phyloP scores from a whole-genome alignment of 2,797 vertebrate species.

The Aeoliscus strigatus region DNA sequence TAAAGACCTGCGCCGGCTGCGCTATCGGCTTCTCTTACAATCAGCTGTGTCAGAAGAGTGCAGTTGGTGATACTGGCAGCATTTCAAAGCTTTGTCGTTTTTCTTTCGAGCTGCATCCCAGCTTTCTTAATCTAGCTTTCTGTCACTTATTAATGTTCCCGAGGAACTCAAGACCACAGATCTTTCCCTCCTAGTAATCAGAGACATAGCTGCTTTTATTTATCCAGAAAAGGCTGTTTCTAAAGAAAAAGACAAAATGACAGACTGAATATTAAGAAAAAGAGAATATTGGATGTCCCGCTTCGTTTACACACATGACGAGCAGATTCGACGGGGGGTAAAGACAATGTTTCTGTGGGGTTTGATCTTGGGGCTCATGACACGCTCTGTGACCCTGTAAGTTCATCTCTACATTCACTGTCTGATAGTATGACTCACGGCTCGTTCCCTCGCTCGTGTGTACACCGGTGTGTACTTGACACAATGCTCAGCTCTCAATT shows the following conservation, averaged over 20 bases:
- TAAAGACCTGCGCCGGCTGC: conserved; percentile 73
- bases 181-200: conserved; percentile 66
- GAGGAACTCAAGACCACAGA: conserved; percentile 65
- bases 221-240: conserved; percentile 23
- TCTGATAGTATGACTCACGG: conserved; percentile 48
- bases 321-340: conserved; percentile 13
- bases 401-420: conserved; percentile 57
- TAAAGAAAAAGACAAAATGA: conserved; percentile 51
- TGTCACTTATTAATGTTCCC: conserved; percentile 73
- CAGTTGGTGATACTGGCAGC: conserved; percentile 75
- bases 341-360: conserved; percentile 33
- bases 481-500: conserved; percentile 38
- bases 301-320: conserved; percentile 49
- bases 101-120: conserved; percentile 56
- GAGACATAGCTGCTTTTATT: conserved; percentile 61
- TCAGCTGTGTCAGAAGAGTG: conserved; percentile 76
- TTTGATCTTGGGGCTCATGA: conserved; percentile 59
- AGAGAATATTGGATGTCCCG: conserved; percentile 36
- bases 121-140: conserved; percentile 69
- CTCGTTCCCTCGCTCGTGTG: conserved; percentile 22
- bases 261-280: conserved; percentile 55
- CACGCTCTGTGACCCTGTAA: conserved; percentile 50
- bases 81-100: conserved; percentile 74
- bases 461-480: conserved; percentile 22
- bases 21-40: conserved; percentile 77